phyloP scores from a whole-genome alignment of 2,888 invertebrate species.

The Lasioglossum pauxillum region DNA sequence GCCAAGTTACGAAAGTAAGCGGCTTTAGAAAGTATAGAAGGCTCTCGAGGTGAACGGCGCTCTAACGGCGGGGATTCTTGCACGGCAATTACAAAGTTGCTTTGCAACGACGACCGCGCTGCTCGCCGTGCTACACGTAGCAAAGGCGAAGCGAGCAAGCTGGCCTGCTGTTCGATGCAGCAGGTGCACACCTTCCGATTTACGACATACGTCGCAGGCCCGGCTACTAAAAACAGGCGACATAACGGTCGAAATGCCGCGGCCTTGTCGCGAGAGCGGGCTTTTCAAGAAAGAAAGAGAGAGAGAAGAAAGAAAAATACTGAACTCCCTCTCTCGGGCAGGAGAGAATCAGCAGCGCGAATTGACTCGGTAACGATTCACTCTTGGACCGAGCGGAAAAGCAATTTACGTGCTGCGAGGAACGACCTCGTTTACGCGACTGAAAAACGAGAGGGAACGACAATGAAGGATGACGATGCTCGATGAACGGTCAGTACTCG shows the following conservation, averaged over 20 bases:
- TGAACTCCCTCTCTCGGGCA: not conserved
- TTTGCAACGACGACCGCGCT: constrained; percentile 53
- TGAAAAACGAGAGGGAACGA: constrained; percentile 28
- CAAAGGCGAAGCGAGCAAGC: not conserved
- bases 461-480: constrained; percentile 31
- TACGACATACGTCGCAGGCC: constrained; percentile 2
- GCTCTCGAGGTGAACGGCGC: constrained; percentile 80
- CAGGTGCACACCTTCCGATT: constrained; percentile 52
- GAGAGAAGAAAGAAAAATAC: not conserved
- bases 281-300: not conserved
- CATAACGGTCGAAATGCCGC: not conserved
- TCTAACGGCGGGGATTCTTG: constrained; percentile 62
- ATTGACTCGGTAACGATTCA: constrained; percentile 24
- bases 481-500: constrained; percentile 77
- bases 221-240: not conserved
- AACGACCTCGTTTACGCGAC: constrained; percentile 11
- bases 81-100: constrained; percentile 63
- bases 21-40: constrained; percentile 84
- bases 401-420: constrained; percentile 42
- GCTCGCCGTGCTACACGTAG: constrained; percentile 33
- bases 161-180: constrained; percentile 26
- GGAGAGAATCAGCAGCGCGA: constrained; percentile 27
- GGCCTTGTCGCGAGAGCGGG: not conserved
- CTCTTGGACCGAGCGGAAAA: constrained; percentile 49
- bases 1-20: constrained; percentile 83